Conservation (phyloP, 2,888 invertebrate species). For the Heliconius cydno region DNA sequence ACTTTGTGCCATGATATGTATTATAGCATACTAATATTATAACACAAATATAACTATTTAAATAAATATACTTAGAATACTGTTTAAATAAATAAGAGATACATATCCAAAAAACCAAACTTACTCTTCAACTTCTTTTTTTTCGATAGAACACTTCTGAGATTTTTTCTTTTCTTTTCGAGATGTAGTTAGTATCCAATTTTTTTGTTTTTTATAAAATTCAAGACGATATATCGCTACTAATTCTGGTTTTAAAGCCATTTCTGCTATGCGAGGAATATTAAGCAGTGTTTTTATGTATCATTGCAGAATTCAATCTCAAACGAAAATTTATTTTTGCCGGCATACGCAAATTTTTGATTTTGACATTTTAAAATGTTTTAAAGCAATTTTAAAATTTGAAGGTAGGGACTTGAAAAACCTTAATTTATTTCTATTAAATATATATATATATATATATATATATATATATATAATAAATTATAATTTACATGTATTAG, state of each 20-base stretch:
- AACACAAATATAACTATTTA: not conserved
- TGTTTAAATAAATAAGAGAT: not conserved
- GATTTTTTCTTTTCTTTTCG: slow-evolving; percentile 36
- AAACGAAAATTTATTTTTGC: slow-evolving; percentile 11
- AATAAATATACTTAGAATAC: not conserved
- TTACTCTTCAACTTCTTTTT: slow-evolving; percentile 44
- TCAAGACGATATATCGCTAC: slow-evolving; percentile 63
- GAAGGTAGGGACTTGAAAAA: not conserved
- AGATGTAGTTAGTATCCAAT: slow-evolving; percentile 59
- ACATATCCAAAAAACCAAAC: not conserved
- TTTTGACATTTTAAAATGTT: slow-evolving; percentile 18
- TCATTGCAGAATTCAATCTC: not conserved
- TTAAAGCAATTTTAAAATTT: not conserved
- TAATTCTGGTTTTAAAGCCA: slow-evolving; percentile 53
- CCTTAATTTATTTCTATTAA: not conserved
- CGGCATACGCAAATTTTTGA: slow-evolving; percentile 10
- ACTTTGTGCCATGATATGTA: no score
- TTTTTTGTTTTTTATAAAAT: slow-evolving; percentile 65
- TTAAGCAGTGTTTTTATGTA: not conserved
- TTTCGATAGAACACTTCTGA: slow-evolving; percentile 44
- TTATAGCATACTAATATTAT: not conserved
- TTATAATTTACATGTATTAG: not conserved
- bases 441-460: not conserved
- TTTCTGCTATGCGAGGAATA: slow-evolving; percentile 25
- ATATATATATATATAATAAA: not conserved